Evolutionary conservation across 2,113 vertebrate species (phyloP).

Genomic region (Ploceus nigricollis): DNA sequence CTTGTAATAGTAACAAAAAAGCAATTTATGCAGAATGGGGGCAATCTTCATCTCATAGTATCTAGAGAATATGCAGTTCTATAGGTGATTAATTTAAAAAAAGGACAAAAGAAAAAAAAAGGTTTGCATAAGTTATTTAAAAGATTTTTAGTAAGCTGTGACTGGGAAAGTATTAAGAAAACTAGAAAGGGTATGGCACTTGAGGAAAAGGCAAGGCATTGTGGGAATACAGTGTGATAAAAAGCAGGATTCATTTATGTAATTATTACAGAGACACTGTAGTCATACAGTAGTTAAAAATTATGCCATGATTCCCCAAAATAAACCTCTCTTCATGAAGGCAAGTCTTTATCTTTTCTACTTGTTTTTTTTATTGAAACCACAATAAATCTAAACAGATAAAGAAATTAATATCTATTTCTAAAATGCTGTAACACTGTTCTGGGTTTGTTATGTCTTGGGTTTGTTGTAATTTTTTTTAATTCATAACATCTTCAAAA

Average conservation of each 20-base stretch:
- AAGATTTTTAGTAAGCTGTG: background rate
- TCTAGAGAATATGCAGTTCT: conserved; percentile 28
- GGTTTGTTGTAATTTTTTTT: background rate
- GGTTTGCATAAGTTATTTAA: conserved; percentile 20
- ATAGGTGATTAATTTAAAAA: conserved; percentile 31
- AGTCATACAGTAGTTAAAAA: background rate
- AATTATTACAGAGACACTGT: background rate
- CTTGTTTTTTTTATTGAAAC: background rate
- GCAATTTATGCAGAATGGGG: conserved; percentile 46
- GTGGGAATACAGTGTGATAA: background rate
- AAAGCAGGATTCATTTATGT: background rate
- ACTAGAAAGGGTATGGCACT: background rate
- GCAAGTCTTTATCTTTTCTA: background rate
- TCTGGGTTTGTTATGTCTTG: background rate
- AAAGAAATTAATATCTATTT: background rate
- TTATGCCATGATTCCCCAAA: background rate
- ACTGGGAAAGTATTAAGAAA: background rate
- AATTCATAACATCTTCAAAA: background rate
- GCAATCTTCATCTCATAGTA: background rate
- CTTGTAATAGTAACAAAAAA: conserved; percentile 26
- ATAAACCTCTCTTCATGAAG: background rate
- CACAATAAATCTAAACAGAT: background rate
- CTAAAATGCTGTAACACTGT: background rate
- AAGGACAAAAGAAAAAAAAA: background rate
- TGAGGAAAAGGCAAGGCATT: background rate